These are phyloP conservation scores for Mustela lutreola DNA, from an alignment of 2,113 vertebrate genomes.

Conservation along the genomic window DNA sequence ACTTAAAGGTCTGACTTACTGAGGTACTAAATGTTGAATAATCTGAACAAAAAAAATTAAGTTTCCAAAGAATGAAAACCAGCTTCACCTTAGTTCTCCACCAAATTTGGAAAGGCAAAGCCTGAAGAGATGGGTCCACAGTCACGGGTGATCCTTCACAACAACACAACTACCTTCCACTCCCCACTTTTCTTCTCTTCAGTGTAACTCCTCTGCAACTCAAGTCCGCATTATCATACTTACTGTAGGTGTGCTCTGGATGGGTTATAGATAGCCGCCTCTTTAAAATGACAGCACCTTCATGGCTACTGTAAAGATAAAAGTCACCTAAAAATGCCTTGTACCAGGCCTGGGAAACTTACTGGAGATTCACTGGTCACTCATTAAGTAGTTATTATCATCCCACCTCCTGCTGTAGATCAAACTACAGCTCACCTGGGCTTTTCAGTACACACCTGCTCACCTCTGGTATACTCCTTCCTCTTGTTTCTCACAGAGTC, in stretches of 20 bases:
- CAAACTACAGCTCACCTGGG: neutral
- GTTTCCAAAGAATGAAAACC: neutral
- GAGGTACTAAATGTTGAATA: neutral
- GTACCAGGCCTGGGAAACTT: neutral
- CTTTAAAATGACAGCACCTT: neutral
- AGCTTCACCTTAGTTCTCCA: neutral
- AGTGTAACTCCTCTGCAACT: neutral
- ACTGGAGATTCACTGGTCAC: neutral
- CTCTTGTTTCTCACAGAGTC: neutral
- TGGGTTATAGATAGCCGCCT: neutral
- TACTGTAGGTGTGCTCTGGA: neutral
- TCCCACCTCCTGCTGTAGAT: neutral
- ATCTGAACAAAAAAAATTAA: neutral
- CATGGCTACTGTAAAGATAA: neutral
- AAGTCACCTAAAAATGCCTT: neutral
- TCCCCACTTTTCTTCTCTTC: neutral
- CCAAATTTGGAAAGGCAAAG: neutral
- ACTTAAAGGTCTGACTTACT: neutral
- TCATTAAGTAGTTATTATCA: conserved; percentile 1
- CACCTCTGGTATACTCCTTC: neutral
- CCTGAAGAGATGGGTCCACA: neutral
- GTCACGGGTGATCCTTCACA: neutral
- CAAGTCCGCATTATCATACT: neutral
- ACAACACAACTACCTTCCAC: neutral
- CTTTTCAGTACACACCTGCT: neutral